Evolutionary conservation across 2,888 invertebrate species (phyloP).

Genomic region (Drosophila antonietae): DNA sequence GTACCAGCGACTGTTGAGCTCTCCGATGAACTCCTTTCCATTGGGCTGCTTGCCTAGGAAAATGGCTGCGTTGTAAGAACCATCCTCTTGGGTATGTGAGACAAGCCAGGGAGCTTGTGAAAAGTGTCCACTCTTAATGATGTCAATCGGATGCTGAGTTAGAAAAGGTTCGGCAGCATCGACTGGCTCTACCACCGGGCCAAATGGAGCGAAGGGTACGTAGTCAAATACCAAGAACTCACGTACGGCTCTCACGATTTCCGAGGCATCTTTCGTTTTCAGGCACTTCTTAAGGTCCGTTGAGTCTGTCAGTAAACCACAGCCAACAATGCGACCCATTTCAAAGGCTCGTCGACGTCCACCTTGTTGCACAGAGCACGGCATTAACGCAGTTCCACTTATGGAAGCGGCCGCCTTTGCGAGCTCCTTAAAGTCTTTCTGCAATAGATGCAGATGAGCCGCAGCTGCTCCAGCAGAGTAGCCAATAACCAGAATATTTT

Average conservation of each 20-base stretch:
- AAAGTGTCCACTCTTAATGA: constrained; percentile 87
- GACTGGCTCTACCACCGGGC: constrained; percentile 88
- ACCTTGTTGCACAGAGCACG: constrained; percentile 86
- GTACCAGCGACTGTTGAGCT: constrained; percentile 41
- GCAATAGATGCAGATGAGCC: constrained; percentile 90
- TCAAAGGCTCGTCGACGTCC: constrained; percentile 87
- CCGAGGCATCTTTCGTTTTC: constrained; percentile 15
- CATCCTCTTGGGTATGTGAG: constrained; percentile 84
- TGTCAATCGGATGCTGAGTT: constrained; percentile 87
- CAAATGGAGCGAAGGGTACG: constrained; percentile 90
- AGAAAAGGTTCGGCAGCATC: constrained; percentile 87
- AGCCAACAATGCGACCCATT: constrained; percentile 87
- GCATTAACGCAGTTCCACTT: constrained; percentile 89
- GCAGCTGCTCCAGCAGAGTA: constrained; percentile 91
- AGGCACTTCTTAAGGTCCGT: constrained; percentile 85
- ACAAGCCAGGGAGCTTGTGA: constrained; percentile 90
- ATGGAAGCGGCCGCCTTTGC: constrained; percentile 85
- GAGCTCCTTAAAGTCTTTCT: constrained; percentile 83
- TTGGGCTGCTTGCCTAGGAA: constrained; percentile 24
- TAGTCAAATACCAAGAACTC: constrained; percentile 86
- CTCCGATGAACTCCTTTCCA: constrained; percentile 30
- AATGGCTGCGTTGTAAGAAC: constrained; percentile 32
- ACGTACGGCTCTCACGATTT: constrained; percentile 33
- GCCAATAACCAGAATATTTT: constrained; percentile 89
- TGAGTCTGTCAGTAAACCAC: constrained; percentile 85